A percentile compares a stretch with the other conserved stretches of the same genome.
Evolutionary conservation across 2,113 vertebrate genomes (phyloP).

Genomic region (Vidua macroura): DNA sequence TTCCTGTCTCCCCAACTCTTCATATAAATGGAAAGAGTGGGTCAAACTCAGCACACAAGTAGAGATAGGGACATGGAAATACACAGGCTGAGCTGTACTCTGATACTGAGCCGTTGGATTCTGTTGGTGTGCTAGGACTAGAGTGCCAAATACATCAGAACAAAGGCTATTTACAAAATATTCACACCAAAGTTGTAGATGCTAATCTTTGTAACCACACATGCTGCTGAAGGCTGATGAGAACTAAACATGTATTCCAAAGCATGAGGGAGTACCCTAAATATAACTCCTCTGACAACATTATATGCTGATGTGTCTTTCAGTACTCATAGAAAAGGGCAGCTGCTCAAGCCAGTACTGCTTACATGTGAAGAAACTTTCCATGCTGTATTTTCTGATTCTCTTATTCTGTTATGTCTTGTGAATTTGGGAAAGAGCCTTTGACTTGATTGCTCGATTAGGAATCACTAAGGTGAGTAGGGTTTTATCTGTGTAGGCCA

Average conservation of each 20-base stretch:
- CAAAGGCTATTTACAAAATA: not conserved
- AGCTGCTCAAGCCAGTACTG: not conserved
- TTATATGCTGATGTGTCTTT: not conserved
- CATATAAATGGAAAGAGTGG: not conserved
- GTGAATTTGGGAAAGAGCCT: not conserved
- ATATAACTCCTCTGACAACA: slow-evolving; percentile 23
- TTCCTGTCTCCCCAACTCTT: not conserved
- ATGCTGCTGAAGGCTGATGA: slow-evolving; percentile 10
- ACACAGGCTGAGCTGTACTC: not conserved
- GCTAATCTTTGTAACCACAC: slow-evolving; percentile 18
- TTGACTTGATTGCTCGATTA: not conserved
- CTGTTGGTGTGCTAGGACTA: not conserved
- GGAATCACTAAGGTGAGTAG: not conserved
- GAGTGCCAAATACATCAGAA: not conserved
- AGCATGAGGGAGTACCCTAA: slow-evolving; percentile 13
- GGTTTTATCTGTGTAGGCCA: not conserved
- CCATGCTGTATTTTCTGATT: not conserved
- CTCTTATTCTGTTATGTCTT: not conserved
- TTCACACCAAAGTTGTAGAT: slow-evolving; percentile 17
- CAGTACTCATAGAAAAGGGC: not conserved
- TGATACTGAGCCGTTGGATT: not conserved
- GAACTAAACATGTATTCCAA: not conserved
- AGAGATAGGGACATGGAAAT: not conserved
- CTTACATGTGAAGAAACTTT: not conserved
- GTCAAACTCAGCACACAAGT: not conserved